These are phyloP conservation scores for Myotis pilosus DNA, from an alignment of 2,797 vertebrate genomes.

Conservation along the genomic window DNA sequence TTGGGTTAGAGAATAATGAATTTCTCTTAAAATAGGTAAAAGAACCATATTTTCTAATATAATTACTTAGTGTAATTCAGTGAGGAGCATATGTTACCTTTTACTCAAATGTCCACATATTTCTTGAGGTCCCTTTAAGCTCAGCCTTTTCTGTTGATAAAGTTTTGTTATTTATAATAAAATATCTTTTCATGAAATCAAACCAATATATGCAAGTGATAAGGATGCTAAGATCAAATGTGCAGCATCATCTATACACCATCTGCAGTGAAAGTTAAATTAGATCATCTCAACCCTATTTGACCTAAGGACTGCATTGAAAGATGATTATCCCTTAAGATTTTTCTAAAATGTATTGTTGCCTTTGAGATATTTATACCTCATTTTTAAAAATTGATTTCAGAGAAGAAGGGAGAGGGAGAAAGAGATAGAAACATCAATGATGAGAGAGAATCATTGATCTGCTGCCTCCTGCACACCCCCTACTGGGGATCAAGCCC, in stretches of 20 bases:
- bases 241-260: neutral
- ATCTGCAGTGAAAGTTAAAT: neutral
- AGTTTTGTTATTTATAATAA: conserved; percentile 1
- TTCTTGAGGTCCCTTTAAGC: conserved; percentile 12
- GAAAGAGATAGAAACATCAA: no score
- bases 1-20: neutral
- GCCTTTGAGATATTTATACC: neutral
- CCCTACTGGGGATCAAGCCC: no score
- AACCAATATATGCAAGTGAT: neutral
- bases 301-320: neutral
- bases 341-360: neutral
- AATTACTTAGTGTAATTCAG: neutral
- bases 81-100: neutral
- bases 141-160: neutral
- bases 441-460: no score
- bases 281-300: neutral
- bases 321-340: neutral
- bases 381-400: no score
- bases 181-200: neutral
- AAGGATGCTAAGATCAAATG: neutral
- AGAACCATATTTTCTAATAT: neutral
- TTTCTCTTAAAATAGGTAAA: conserved; percentile 9
- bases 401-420: no score
- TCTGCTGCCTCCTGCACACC: no score
- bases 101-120: neutral